These are phyloP conservation scores for Coregonus suidteri DNA, from an alignment of 2,797 vertebrate genomes.

Conservation along the genomic window DNA sequence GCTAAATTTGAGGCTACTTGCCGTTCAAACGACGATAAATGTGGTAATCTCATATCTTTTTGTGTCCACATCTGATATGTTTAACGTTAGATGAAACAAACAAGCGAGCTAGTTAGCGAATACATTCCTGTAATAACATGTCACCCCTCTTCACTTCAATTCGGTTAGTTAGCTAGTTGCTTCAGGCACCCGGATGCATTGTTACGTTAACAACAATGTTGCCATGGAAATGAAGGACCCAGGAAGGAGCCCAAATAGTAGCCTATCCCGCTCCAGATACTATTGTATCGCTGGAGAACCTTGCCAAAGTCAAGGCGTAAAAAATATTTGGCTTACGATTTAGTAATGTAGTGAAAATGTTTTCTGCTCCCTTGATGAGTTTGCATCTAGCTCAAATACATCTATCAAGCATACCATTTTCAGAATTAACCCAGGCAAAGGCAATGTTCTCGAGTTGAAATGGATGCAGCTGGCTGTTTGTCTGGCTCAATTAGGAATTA, in stretches of 20 bases:
- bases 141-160: neutral
- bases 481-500: too few species aligned
- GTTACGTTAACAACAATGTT: conserved; percentile 53
- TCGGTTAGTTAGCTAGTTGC: neutral
- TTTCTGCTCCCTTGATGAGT: neutral
- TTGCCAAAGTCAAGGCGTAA: neutral
- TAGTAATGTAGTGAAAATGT: neutral
- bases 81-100: neutral
- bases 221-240: conserved; percentile 52
- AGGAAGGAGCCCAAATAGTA: conserved; percentile 28
- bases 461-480: neutral
- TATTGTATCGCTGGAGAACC: neutral
- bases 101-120: neutral
- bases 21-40: conserved; percentile 45
- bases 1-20: conserved; percentile 24
- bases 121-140: conserved; percentile 20
- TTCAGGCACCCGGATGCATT: neutral
- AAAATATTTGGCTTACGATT: neutral
- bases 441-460: neutral
- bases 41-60: conserved; percentile 43
- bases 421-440: neutral
- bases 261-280: conserved; percentile 27
- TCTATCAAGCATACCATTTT: too few species aligned
- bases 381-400: neutral
- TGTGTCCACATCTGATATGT: conserved; percentile 41